These are phyloP conservation scores for Noctua pronuba DNA, from an alignment of 2,888 invertebrate species.

Conservation along the genomic window DNA sequence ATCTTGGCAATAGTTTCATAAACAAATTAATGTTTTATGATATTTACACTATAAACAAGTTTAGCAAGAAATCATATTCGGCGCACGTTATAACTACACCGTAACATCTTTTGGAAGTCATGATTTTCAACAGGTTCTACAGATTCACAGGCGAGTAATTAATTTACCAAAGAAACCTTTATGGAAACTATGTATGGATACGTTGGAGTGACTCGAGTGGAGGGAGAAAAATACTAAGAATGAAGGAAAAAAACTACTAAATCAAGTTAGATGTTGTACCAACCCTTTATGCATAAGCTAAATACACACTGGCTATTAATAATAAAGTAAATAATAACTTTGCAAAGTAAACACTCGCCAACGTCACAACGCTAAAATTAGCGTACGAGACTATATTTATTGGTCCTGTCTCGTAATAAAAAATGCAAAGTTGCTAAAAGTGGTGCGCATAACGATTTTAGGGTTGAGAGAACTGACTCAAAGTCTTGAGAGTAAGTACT, in stretches of 20 bases:
- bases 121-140: slow-evolving; percentile 2
- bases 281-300: background rate
- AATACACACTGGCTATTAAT: slow-evolving; percentile 24
- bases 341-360: background rate
- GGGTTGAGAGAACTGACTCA: no score
- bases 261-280: background rate
- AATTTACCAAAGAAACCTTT: background rate
- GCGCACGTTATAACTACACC: slow-evolving; percentile 10
- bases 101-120: slow-evolving; percentile 19
- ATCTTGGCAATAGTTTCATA: slow-evolving; percentile 24
- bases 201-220: background rate
- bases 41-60: slow-evolving; percentile 38
- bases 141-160: slow-evolving; percentile 16
- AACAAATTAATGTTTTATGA: slow-evolving; percentile 43
- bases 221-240: background rate
- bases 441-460: background rate
- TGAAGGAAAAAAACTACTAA: background rate
- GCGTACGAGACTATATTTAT: slow-evolving; percentile 11
- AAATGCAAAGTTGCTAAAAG: slow-evolving; percentile 22
- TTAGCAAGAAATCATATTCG: slow-evolving; percentile 35
- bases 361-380: slow-evolving; percentile 24
- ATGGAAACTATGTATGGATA: background rate
- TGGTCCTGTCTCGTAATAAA: slow-evolving; percentile 15
- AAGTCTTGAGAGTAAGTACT: background rate
- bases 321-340: slow-evolving; percentile 26